Base-by-base conservation (phyloP, 2,797 vertebrate species). In the Lacerta viridis region DNA sequence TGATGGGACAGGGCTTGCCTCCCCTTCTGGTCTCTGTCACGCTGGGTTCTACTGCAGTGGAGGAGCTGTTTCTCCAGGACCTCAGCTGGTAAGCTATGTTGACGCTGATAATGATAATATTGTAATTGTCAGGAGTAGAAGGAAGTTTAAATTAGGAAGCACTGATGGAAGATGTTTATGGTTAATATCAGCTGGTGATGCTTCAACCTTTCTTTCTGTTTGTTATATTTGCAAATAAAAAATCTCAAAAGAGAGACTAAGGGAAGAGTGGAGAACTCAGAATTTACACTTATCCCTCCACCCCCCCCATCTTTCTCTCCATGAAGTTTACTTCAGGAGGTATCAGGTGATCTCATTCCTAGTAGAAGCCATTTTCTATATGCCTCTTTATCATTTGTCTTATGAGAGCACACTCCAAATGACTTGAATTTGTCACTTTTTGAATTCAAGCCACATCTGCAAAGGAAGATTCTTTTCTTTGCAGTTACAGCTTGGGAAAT, bases 1-100 rank as follows among this genome's bases (percentile, higher is more conserved):
- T 93, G 95, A 95, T 94, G 97, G 95, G 61, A 96, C 97, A 94
- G 98, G 98, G 39, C 94, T 96, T 0, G 5, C 85, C 5, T 88
- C 92, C 89, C 95, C 95, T 1, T 55, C 23, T 41, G 96, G 95
- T 0, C 10, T 94, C 76, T 96, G 96, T 85, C 93, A 93, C 55
- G 81, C 90, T 46, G 96, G 96, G 15, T 97, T 94, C 82, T 97
- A 94, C 69, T 97, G 96, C 15, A 89, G 78, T 4, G 90, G 92
- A 55, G 95, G 95, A 71, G 78, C 88, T 23, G 4, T 92, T 85
- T 96, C 94, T 59, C 84, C 96, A 78, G 92, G 71, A 72, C 95
- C 96, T 78, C 66, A 80, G 66, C 90, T 27, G 88, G 96, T 96
- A 93, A 92, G 85, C 27, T 78, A 55, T 82, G 6, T 5, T 72